These are phyloP conservation scores for Drosophila sp. DNA, from an alignment of 1,140 invertebrate genomes.

Conservation along the genomic window DNA sequence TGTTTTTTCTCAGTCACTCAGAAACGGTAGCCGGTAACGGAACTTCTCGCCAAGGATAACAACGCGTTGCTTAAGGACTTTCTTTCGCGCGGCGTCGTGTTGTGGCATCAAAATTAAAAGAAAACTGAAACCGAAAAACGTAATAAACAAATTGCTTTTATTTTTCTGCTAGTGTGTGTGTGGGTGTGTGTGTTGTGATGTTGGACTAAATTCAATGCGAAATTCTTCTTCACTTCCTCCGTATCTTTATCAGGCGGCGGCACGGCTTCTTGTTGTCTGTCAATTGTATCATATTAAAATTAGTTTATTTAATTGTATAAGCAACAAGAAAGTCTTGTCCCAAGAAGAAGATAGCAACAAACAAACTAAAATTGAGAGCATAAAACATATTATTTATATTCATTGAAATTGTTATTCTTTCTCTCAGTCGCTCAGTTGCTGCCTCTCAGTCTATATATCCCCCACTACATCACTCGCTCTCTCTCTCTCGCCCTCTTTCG, in stretches of 20 bases:
- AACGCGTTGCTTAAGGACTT: no score
- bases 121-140: slow-evolving; percentile 19
- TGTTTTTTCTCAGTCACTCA: slow-evolving; percentile 24
- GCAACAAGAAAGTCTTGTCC: neutral
- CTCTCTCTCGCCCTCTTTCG: neutral
- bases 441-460: neutral
- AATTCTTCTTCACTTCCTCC: neutral
- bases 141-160: slow-evolving; percentile 31
- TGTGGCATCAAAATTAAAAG: slow-evolving; percentile 11
- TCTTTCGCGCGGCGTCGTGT: slow-evolving; percentile 11
- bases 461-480: neutral
- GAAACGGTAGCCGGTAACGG: slow-evolving; percentile 65
- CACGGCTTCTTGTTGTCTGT: slow-evolving; percentile 23
- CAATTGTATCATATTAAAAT: slow-evolving; percentile 72
- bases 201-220: slow-evolving; percentile 11
- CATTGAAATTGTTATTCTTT: slow-evolving; percentile 14
- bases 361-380: neutral
- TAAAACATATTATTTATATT: slow-evolving; percentile 35
- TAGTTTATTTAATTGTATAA: slow-evolving; percentile 63
- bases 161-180: slow-evolving; percentile 26
- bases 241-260: slow-evolving; percentile 5
- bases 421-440: neutral
- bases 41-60: slow-evolving; percentile 43
- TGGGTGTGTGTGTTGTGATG: slow-evolving; percentile 27
- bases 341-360: slow-evolving; percentile 27